Evolutionary conservation across 1,140 invertebrate genomes (phyloP).

Genomic region (Atta cephalotes): DNA sequence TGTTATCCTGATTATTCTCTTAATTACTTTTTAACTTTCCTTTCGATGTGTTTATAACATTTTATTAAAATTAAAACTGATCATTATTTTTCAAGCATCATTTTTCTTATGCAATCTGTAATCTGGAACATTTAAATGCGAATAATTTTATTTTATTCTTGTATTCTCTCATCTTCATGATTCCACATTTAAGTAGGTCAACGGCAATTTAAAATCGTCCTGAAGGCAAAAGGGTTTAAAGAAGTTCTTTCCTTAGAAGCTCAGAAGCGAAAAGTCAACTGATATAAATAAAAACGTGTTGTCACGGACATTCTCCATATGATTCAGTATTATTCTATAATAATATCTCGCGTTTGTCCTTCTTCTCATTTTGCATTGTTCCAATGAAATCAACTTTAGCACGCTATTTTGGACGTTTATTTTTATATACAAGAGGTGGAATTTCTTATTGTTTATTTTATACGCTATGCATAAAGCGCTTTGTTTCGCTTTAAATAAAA

Average conservation of each 20-base stretch:
- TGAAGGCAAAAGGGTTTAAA: neutral
- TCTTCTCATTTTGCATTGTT: constrained; percentile 14
- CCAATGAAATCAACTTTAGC: constrained; percentile 3
- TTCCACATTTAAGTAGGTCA: neutral
- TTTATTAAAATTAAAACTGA: neutral
- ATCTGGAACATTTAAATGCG: neutral
- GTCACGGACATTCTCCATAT: neutral
- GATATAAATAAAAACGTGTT: constrained; percentile 41
- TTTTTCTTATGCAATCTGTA: neutral
- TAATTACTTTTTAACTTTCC: neutral
- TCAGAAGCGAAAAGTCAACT: constrained; percentile 1
- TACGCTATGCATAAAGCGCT: neutral
- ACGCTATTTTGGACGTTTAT: constrained; percentile 35
- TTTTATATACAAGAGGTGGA: neutral
- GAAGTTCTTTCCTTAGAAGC: constrained; percentile 1
- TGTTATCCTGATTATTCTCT: neutral
- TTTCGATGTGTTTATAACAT: neutral
- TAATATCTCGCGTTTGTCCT: constrained; percentile 28
- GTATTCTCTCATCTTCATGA: neutral
- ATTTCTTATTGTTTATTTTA: constrained; percentile 18
- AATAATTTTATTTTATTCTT: neutral
- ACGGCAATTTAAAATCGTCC: neutral
- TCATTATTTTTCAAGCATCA: neutral
- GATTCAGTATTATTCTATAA: constrained; percentile 30
- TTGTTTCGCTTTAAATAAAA: neutral